Conservation (phyloP, 2,888 invertebrate genomes). For the Merodon equestris region DNA sequence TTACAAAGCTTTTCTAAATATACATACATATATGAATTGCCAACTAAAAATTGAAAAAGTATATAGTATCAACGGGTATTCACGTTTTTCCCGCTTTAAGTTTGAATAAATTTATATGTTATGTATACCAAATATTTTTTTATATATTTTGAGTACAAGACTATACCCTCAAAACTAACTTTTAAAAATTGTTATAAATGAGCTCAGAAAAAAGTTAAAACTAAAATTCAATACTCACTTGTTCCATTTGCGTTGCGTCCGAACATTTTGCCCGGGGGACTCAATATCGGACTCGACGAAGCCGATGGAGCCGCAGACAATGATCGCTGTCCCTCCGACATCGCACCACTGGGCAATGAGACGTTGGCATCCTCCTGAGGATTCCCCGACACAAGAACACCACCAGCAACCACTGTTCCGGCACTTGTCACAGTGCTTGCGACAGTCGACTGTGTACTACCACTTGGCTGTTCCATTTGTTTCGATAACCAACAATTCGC, state of each 20-base stretch:
- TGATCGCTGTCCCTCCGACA: constrained; percentile 77
- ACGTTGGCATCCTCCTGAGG: constrained; percentile 74
- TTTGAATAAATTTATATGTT: too few relatives aligned
- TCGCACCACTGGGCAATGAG: constrained; percentile 73
- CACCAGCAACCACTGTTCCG: constrained; percentile 70
- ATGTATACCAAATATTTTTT: too few relatives aligned
- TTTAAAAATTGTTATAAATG: too few relatives aligned
- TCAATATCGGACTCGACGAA: constrained; percentile 78
- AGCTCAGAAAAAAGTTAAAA: too few relatives aligned
- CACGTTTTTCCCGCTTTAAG: too few relatives aligned
- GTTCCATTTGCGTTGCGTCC: constrained; percentile 79
- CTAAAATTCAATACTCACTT: constrained; percentile 74
- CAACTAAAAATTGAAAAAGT: too few relatives aligned
- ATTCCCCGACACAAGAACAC: constrained; percentile 37
- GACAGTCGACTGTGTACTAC: constrained; percentile 65
- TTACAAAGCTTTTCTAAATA: too few relatives aligned
- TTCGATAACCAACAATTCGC: constrained; percentile 9
- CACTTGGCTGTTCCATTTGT: constrained; percentile 70
- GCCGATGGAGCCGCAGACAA: constrained; percentile 77
- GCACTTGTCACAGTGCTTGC: constrained; percentile 61
- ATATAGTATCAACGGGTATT: too few relatives aligned
- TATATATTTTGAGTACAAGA: too few relatives aligned
- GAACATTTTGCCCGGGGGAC: constrained; percentile 78
- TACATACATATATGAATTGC: too few relatives aligned
- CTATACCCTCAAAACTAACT: too few relatives aligned